Percentiles rank a stretch among this genome's conserved stretches.
Conservation (phyloP, 2,113 vertebrate genomes). For the Xenopus laevis region DNA sequence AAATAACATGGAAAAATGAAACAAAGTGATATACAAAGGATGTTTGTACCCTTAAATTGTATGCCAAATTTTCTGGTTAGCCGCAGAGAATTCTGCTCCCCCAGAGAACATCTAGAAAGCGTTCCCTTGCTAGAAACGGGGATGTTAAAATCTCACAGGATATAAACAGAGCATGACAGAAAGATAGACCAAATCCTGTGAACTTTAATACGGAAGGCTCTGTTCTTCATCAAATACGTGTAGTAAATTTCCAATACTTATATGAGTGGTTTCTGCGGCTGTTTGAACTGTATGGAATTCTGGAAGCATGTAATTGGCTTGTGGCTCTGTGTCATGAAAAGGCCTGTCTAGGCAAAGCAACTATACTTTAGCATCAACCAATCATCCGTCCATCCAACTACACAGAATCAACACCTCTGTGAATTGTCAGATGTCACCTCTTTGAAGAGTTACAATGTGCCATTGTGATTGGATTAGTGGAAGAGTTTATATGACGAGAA, state of each 20-base stretch:
- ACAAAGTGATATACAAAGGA: background rate
- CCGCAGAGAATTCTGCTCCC: background rate
- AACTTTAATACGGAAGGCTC: slow-evolving; percentile 18
- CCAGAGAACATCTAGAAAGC: background rate
- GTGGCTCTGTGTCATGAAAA: too few relatives aligned
- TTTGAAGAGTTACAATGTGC: too few relatives aligned
- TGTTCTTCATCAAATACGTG: slow-evolving; percentile 29
- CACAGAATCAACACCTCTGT: too few relatives aligned
- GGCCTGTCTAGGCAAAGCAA: too few relatives aligned
- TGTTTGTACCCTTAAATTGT: background rate
- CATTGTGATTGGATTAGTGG: too few relatives aligned
- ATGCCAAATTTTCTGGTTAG: background rate
- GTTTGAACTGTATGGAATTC: background rate
- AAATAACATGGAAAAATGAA: background rate
- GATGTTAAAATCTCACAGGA: slow-evolving; percentile 4
- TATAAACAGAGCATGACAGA: slow-evolving; percentile 2
- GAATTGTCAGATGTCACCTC: too few relatives aligned
- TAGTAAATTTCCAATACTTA: background rate
- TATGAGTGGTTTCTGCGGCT: background rate
- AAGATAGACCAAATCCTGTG: slow-evolving; percentile 20
- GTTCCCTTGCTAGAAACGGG: slow-evolving; percentile 2
- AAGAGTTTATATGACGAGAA: too few relatives aligned
- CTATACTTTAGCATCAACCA: too few relatives aligned
- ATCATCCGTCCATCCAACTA: too few relatives aligned
- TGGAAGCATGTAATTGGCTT: background rate